Base-by-base conservation (phyloP, 2,888 invertebrate species). In the Zygaena filipendulae region DNA sequence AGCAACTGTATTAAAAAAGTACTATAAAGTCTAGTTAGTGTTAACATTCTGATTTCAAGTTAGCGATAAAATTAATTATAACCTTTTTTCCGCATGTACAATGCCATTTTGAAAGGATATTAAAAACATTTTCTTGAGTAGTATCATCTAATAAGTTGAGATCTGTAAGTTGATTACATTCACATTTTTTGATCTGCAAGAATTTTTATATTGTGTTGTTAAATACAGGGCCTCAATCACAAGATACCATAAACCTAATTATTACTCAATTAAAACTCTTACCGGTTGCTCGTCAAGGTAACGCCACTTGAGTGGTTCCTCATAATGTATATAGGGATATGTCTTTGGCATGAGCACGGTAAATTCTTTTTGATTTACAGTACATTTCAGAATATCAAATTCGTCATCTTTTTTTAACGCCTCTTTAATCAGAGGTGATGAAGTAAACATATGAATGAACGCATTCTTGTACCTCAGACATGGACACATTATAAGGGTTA, bases 81-180 rank as follows among this genome's bases (percentile, higher is more conserved):
- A 75, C 77, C 61, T 64, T 74, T 57, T 61, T 77, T 4, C 69
- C 75, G 44, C 79, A 79, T 13, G 42, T 52, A 32, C 79, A 79
- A 39, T 75, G 58, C 79, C 77, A 79, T 47, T 74, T 72, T 1
- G 75, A 61, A 21, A 79, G 55, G 33, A 74, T 67, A 38, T 67
- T 58, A 19, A 75, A 37, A 26, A 79, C 64, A 43, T 69, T 64
- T 23, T 77, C 74, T 51, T 75, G 79, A 29, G 49, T 63, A 5
- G 64, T 49, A 37, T 77, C 74, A 35, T 75, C 72, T 29, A 72
- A 41, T 38, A 72, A 48, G 46, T 59, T 51, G 2, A 74, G 42
- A 47, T 75, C 69, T 6, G 63, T 71, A 6, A 69, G 39, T 37
- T 60, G 66, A 45, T 72, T 71, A 35, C 79, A 79, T 55, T 72